Percentiles rank a stretch among this genome's conserved stretches.
phyloP scores from a whole-genome alignment of 92 coral and sea anemone genomes.

The Bergia puertoricense region DNA sequence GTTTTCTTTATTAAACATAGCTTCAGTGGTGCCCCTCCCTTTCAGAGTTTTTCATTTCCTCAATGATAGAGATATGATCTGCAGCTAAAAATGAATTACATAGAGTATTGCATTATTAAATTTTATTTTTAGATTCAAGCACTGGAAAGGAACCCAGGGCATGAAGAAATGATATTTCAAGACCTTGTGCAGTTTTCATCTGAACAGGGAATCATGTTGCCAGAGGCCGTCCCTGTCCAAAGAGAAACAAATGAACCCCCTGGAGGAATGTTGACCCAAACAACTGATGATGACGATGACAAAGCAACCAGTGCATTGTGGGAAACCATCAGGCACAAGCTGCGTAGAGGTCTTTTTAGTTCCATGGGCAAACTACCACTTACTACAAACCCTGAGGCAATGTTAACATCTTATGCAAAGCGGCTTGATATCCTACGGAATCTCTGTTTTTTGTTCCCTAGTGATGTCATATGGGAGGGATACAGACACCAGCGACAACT shows the following conservation, averaged over 20 bases:
- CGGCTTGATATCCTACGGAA: slow-evolving; percentile 61
- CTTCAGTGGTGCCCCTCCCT: too few relatives aligned
- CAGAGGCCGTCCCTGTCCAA: slow-evolving; percentile 46
- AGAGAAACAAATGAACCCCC: slow-evolving; percentile 35
- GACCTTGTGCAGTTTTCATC: slow-evolving; percentile 84
- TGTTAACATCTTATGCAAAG: slow-evolving; percentile 28
- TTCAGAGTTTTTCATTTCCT: too few relatives aligned
- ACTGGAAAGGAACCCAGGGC: slow-evolving; percentile 82
- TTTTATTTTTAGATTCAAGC: slow-evolving; percentile 71
- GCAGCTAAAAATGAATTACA: neutral
- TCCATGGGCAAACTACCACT: slow-evolving; percentile 58
- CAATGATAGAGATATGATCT: too few relatives aligned
- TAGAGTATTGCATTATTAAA: neutral
- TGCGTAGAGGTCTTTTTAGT: slow-evolving; percentile 63
- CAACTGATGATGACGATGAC: slow-evolving; percentile 44
- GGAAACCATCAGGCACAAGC: slow-evolving; percentile 67
- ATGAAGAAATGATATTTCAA: slow-evolving; percentile 77
- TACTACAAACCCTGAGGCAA: slow-evolving; percentile 33
- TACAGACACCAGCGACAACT: slow-evolving; percentile 63
- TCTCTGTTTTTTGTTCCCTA: slow-evolving; percentile 72
- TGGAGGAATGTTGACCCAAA: slow-evolving; percentile 28
- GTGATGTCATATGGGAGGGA: slow-evolving; percentile 66
- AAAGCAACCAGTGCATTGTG: slow-evolving; percentile 66
- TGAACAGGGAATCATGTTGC: slow-evolving; percentile 78
- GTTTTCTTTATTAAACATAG: too few relatives aligned